A percentile compares a stretch with the other conserved stretches of the same genome.
Conservation (phyloP, 2,797 vertebrate genomes). For the Argya squamiceps region DNA sequence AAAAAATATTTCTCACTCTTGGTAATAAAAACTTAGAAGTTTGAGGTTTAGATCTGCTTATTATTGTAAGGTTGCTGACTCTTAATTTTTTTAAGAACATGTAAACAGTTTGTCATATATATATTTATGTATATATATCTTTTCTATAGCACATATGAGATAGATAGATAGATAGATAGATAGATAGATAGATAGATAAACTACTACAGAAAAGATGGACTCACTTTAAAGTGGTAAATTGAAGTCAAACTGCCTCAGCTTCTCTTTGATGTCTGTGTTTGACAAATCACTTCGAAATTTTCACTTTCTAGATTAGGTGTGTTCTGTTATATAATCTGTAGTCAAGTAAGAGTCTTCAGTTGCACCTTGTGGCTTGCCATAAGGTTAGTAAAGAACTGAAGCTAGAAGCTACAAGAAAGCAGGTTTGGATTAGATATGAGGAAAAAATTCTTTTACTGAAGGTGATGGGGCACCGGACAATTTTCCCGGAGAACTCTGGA, state of each 20-base stretch:
- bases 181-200: neutral
- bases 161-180: neutral
- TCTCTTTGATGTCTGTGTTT: neutral
- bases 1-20: slow-evolving; percentile 1
- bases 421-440: neutral
- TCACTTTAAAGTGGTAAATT: neutral
- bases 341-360: neutral
- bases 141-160: neutral
- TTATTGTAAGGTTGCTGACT: neutral
- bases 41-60: neutral
- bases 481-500: neutral
- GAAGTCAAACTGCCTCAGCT: neutral
- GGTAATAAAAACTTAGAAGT: neutral
- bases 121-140: too few species aligned
- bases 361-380: neutral
- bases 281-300: neutral
- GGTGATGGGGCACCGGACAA: neutral
- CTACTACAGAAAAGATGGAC: neutral
- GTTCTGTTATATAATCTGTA: neutral
- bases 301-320: neutral
- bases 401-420: neutral
- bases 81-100: neutral
- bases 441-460: neutral
- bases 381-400: neutral
- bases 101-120: neutral